Evolutionary conservation across 1,140 invertebrate genomes (phyloP).

Genomic region (Apis laboriosa): DNA sequence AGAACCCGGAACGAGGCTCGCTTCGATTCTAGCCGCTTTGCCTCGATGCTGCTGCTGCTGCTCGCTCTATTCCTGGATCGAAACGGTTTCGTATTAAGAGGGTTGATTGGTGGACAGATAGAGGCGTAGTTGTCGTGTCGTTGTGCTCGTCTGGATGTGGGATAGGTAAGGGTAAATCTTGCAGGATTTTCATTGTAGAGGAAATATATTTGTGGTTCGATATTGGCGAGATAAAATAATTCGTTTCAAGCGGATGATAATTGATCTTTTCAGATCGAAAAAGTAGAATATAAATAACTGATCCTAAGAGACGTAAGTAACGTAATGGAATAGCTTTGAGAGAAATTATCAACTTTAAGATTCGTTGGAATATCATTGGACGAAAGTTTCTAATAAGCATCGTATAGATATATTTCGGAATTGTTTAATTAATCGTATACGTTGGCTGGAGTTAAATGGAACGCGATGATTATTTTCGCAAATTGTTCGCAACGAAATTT

Average conservation of each 20-base stretch:
- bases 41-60: neutral
- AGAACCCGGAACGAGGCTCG: conserved; percentile 30
- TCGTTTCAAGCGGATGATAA: too few relatives aligned
- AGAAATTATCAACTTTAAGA: too few relatives aligned
- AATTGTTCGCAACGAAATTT: neutral
- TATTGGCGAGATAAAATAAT: neutral
- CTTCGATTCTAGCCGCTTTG: too few relatives aligned
- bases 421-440: too few relatives aligned
- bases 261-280: too few relatives aligned
- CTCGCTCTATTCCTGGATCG: conserved; percentile 3
- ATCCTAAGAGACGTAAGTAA: too few relatives aligned
- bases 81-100: conserved; percentile 27
- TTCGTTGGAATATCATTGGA: too few relatives aligned
- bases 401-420: too few relatives aligned
- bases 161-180: neutral
- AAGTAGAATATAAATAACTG: too few relatives aligned
- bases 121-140: conserved; percentile 7
- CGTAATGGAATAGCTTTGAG: too few relatives aligned
- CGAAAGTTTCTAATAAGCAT: too few relatives aligned
- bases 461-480: neutral
- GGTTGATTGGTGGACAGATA: conserved; percentile 41
- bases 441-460: fast-evolving
- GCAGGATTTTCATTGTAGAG: neutral
- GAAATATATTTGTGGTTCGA: neutral
- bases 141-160: neutral